These are phyloP conservation scores for Drosophila simulans DNA, from an alignment of 1,140 invertebrate genomes.

Conservation along the genomic window DNA sequence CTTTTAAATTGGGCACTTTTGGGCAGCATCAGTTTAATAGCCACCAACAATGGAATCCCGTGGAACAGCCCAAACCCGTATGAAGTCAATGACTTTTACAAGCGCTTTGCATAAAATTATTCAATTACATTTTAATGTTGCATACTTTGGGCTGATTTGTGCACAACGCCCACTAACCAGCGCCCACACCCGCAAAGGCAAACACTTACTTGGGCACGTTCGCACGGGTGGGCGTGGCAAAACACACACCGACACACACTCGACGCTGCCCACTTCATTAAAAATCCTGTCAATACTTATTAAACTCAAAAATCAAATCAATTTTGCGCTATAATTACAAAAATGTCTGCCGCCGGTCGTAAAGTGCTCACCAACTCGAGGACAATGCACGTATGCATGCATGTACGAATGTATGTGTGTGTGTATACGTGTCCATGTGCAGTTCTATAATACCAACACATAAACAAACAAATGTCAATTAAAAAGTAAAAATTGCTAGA, in stretches of 20 bases:
- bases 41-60: conserved; percentile 24
- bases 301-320: conserved; percentile 82
- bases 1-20: conserved; percentile 15
- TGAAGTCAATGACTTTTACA: conserved; percentile 26
- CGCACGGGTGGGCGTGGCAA: conserved; percentile 13
- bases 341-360: conserved; percentile 74
- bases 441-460: conserved; percentile 7
- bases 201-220: conserved; percentile 32
- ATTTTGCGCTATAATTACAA: conserved; percentile 80
- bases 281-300: conserved; percentile 82
- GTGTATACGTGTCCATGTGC: conserved; percentile 8
- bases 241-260: neutral
- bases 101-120: conserved; percentile 52
- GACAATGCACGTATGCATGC: neutral
- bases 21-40: conserved; percentile 20
- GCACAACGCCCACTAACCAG: conserved; percentile 10
- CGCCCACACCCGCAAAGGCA: neutral
- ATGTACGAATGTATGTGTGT: neutral
- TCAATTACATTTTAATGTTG: conserved; percentile 61
- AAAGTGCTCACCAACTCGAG: conserved; percentile 61
- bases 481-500: conserved; percentile 80
- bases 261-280: conserved; percentile 60
- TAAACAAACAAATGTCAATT: conserved; percentile 78
- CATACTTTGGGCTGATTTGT: conserved; percentile 38
- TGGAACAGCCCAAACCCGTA: conserved; percentile 6